Conservation (phyloP, 2,888 invertebrate genomes). For the Byasa hedistus region DNA sequence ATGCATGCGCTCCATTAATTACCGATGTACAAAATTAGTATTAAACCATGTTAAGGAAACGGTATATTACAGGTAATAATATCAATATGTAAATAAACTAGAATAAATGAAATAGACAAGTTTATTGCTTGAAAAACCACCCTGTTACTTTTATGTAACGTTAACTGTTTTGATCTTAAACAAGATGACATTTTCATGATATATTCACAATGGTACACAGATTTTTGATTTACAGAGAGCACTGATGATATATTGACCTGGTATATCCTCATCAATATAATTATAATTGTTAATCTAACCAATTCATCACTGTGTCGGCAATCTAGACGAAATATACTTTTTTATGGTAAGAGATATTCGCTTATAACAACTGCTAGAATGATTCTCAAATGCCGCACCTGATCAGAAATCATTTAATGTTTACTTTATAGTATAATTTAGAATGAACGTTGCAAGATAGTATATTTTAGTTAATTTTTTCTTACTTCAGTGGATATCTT, state of each 20-base stretch:
- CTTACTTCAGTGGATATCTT: no score
- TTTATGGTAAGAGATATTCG: background rate
- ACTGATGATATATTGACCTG: background rate
- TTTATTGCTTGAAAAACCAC: no score
- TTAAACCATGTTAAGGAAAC: slow-evolving; percentile 4
- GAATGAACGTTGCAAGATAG: no score
- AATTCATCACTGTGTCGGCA: background rate
- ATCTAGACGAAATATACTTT: background rate
- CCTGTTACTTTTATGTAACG: no score
- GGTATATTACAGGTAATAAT: background rate
- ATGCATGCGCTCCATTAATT: slow-evolving; percentile 23
- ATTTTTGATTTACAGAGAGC: background rate
- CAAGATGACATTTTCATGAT: background rate
- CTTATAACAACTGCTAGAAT: no score
- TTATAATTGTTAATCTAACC: background rate
- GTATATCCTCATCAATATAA: background rate
- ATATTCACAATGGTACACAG: background rate
- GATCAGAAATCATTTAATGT: no score
- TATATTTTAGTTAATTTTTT: no score
- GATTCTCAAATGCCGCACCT: no score
- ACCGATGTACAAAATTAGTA: slow-evolving; percentile 9
- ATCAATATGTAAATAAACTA: background rate
- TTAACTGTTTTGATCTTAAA: no score
- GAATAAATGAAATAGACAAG: no score
- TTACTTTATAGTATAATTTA: no score